These are phyloP conservation scores for human (Homo sapiens) DNA, from an alignment of 2,113 vertebrate genomes.

Conservation along the genomic window DNA sequence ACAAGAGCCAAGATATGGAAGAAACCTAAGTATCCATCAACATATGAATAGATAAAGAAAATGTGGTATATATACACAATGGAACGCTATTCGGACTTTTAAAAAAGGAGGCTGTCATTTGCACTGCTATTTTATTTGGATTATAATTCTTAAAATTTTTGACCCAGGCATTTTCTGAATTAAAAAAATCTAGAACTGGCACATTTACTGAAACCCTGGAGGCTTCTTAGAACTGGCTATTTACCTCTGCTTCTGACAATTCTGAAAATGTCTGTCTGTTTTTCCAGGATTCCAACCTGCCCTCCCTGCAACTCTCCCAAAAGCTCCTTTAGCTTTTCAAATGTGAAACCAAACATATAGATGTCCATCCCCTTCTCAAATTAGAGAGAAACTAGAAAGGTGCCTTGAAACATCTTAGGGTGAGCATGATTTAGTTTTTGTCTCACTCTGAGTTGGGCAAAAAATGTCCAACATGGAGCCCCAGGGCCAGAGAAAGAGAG, in stretches of 20 bases:
- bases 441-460: background rate
- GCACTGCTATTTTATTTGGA: background rate
- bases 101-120: background rate
- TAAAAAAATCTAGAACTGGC: background rate
- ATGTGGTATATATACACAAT: background rate
- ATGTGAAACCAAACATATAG: background rate
- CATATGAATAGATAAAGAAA: background rate
- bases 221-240: background rate
- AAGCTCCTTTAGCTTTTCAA: background rate
- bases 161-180: background rate
- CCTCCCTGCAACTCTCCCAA: too few relatives aligned
- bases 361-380: background rate
- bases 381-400: background rate
- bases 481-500: background rate
- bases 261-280: background rate
- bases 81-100: background rate
- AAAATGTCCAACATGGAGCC: background rate
- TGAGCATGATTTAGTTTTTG: background rate
- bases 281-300: background rate
- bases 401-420: background rate
- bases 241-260: background rate
- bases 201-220: background rate
- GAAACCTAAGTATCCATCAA: background rate
- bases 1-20: background rate
- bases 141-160: background rate